Base-by-base conservation (phyloP, 1,140 invertebrate genomes). In the Leptopilina clavipes region DNA sequence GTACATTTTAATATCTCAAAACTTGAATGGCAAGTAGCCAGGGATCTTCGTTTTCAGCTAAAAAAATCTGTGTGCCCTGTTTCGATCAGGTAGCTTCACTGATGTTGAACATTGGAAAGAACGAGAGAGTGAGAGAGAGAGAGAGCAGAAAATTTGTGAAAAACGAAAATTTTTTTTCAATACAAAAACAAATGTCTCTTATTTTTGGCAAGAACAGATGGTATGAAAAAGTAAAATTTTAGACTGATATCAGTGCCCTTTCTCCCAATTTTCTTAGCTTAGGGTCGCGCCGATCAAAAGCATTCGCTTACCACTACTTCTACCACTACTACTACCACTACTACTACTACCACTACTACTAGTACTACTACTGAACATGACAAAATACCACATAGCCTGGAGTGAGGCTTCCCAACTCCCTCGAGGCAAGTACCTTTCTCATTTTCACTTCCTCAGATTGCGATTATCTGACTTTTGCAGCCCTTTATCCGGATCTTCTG, bases 191-290 rank as follows among this genome's bases (percentile, higher is more conserved):
- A n/a, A 12, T 45, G 2, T n/a, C 12, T n/a, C 74, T 76, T 75
- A 48, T 79, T 73, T 78, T 75, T 81, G 74, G 79, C 59, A 77
- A 65, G 73, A 70, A 75, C 71, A 79, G 78, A 78, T 79, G 74
- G 75, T 76, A 76, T 78, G 73, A 82, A 81, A 82, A 86, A 83
- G 37, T 40, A 79, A 86, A 81, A 82, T 78, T 89, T 85, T 89
- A 86, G 86, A 89, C 86, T 89, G 87, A 89, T 90, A 89, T 86
- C 89, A 89, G 88, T 89, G 86, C 89, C 89, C 89, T 90, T 90
- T 90, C 89, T 90, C 89, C 88, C 85, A 85, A 88, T 91, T 52
- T 90, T 90, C 89, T 90, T 91, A 90, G 90, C 90, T 90, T 91
- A 91, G 90, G 88, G 89, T 90, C 85, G 89, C 86, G 89, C 88